Percentiles rank a stretch among this genome's conserved stretches.
These are phyloP conservation scores for Propithecus perrieri DNA, from an alignment of 2,797 vertebrate genomes.

Conservation along the genomic window DNA sequence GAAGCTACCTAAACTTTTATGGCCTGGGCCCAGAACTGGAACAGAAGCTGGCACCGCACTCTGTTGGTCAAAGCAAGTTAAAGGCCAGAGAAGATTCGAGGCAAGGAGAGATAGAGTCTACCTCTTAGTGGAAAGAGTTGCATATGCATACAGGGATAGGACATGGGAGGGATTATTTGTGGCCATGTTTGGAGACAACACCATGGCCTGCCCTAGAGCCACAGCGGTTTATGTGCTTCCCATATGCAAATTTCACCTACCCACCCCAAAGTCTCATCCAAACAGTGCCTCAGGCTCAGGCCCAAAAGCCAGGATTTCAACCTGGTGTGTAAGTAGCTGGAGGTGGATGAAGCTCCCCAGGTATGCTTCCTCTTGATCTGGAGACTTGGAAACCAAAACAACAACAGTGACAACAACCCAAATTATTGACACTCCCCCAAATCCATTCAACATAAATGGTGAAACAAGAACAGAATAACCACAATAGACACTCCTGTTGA, in stretches of 20 bases:
- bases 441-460: background rate
- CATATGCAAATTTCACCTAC: background rate
- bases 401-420: background rate
- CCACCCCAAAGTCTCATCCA: background rate
- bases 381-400: background rate
- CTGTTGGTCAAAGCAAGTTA: background rate
- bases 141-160: background rate
- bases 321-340: background rate
- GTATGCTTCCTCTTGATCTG: background rate
- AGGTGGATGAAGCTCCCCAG: background rate
- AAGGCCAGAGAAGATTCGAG: background rate
- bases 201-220: fast-evolving
- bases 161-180: background rate
- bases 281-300: background rate
- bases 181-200: background rate
- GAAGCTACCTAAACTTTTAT: background rate
- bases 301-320: background rate
- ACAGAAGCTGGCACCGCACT: background rate
- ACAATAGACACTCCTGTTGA: background rate
- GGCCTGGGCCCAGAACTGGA: background rate
- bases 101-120: background rate
- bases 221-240: background rate
- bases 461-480: background rate
- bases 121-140: background rate
- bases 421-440: background rate